Evolutionary conservation across 2,113 vertebrate species (phyloP), one percentile per base, ranked within the genome.

Genomic region (Rhodinocichla rosea): DNA sequence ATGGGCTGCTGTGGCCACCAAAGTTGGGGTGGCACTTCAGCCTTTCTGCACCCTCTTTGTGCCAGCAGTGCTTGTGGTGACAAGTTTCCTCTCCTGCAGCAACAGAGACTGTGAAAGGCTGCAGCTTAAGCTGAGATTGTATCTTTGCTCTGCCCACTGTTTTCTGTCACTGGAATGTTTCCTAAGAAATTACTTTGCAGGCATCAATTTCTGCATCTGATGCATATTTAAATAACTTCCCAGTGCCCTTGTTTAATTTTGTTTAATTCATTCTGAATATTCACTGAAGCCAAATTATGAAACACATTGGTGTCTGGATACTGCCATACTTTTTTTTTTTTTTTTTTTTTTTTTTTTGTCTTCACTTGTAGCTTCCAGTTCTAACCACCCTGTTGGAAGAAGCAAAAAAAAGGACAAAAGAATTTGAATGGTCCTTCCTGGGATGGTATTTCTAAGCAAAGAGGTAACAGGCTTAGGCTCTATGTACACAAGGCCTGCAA

Each of bases 141-240:
- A 37, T 79, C 59, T 94, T 65, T 76, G 40, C 70, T 85, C 30
- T 82, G 49, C 55, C 57, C 32, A 15, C 47, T 85, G 10, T 23
- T 89, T 85, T 76, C 57, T 69, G 39, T 44, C 70, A 40, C 75
- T 87, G 62, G 67, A 82, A 39, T 50, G 11, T 65, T 94, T 83
- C 78, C 40, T 32, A 62, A 76, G 59, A 85, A 92, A 92, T 80
- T 52, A 79, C 44, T 89, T 65, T 30, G 30, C 0, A 2, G 67
- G 24, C 42, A 74, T 79, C 49, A 70, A 67, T 86, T 85, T 90
- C 42, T 86, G 40, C 52, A 83, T 80, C 68, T 93, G 84, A 91
- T 91, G 70, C 59, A 67, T 74, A 86, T 83, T 93, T 67, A 91
- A 93, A 83, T 65, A 90, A 77, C 71, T 92, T 97, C 86, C 87